Evolutionary conservation across 2,113 vertebrate species (phyloP).

Genomic region (Charadrius vociferus): DNA sequence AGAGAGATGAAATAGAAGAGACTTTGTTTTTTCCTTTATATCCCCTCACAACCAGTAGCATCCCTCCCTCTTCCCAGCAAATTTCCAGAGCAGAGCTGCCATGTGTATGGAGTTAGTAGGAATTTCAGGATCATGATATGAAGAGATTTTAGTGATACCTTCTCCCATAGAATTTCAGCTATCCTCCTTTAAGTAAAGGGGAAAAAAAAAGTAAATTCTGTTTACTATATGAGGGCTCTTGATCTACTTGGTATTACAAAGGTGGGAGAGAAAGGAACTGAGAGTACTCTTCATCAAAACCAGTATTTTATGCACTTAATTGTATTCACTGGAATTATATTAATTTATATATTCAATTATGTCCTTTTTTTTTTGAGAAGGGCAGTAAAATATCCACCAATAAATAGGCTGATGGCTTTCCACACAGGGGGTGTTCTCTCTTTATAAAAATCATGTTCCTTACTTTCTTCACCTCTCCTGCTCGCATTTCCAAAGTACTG

Average conservation of each 20-base stretch:
- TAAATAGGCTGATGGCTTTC: neutral
- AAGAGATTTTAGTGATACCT: neutral
- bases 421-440: neutral
- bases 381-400: neutral
- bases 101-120: neutral
- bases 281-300: neutral
- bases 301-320: neutral
- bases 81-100: neutral
- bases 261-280: neutral
- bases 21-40: neutral
- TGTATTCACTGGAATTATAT: neutral
- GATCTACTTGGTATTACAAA: neutral
- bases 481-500: neutral
- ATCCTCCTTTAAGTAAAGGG: neutral
- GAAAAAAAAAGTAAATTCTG: neutral
- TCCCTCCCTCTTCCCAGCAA: neutral
- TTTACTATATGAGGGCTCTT: neutral
- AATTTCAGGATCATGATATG: neutral
- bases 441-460: neutral
- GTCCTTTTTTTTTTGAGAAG: neutral
- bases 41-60: neutral
- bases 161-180: neutral
- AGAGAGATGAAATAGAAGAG: neutral
- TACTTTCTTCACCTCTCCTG: neutral
- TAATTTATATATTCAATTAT: neutral